Evolutionary conservation across 2,888 invertebrate genomes (phyloP).

Genomic region (Torymus aiolomorphi): DNA sequence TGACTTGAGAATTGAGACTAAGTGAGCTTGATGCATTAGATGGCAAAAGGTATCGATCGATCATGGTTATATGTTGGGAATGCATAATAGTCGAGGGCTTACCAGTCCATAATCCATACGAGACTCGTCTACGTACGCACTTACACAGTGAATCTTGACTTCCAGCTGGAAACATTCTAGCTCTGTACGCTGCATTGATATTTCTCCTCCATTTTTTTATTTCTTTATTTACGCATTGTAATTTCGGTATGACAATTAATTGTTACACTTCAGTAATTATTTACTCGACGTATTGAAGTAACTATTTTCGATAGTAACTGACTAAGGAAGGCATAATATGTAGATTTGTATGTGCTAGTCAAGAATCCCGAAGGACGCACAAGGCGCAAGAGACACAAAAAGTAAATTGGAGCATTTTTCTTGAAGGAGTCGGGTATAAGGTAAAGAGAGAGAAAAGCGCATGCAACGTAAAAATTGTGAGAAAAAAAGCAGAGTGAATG

Average conservation of each 20-base stretch:
- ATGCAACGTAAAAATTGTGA: conserved; percentile 25
- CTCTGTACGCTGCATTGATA: conserved; percentile 31
- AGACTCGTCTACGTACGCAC: conserved; percentile 15
- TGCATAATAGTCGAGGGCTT: conserved; percentile 30
- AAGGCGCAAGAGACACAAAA: conserved; percentile 60
- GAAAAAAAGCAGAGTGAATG: conserved; percentile 27
- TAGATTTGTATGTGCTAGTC: conserved; percentile 67
- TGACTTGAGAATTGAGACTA: conserved; percentile 36
- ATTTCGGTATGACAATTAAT: conserved; percentile 22
- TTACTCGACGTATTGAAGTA: conserved; percentile 10
- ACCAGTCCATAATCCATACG: conserved; percentile 12
- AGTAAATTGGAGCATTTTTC: conserved; percentile 34
- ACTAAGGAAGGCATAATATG: conserved; percentile 53
- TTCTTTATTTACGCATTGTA: conserved; percentile 34
- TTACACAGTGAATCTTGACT: conserved; percentile 47
- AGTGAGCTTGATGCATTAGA: conserved; percentile 20
- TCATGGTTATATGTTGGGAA: conserved; percentile 48
- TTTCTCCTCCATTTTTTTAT: conserved; percentile 35
- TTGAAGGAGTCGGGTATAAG: conserved; percentile 25
- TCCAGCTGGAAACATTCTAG: conserved; percentile 43
- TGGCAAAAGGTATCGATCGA: conserved; percentile 55
- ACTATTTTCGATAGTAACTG: conserved; percentile 44
- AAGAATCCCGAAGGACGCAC: conserved; percentile 66
- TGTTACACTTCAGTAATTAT: conserved; percentile 20
- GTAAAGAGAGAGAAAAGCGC: conserved; percentile 5